Base-by-base conservation (phyloP, 2,888 invertebrate genomes). In the Galerucella calmariensis region DNA sequence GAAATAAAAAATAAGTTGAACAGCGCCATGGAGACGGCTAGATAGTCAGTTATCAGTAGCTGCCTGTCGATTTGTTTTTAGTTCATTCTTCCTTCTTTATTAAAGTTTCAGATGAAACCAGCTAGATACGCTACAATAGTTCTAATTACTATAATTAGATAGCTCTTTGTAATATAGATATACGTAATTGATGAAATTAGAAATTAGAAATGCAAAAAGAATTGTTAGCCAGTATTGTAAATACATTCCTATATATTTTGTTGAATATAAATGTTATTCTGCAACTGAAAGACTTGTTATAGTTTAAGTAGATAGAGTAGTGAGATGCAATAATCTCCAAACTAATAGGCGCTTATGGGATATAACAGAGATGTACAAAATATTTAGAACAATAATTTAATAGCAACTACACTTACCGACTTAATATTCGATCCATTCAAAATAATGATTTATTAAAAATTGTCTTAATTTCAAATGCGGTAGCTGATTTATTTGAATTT, bases 1-100 rank as follows among this genome's bases (percentile, higher is more conserved):
- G 16, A 20, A 20, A 16, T 20, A 20, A 51, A 67, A 56, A 67
- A 67, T 16, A 35, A 56, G 41, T 41, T 56, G 56, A 67, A 41
- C 35, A 67, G 67, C 67, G 67, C 67, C 67, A 56, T 16, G 41
- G 67, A 67, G 67, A n/a, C 67, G 67, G 56, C 67, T 67, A 41
- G 12, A 63, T 44, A 63, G 44, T 63, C 63, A 63, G 63, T 63
- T 41, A 53, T 27, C 53, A 67, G 51, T 35, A n/a, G 20, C 66
- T 11, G 53, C 27, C 56, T 56, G n/a, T 67, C 51, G 48, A 67
- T 27, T 48, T 27, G 41, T 41, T 56, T 16, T 41, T 20, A 67
- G 67, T 67, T 67, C 67, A 24, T 46, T 20, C 62, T 62, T 67
- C 67, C 46, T 46, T 20, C 62, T 62, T 63, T 65, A 44, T 46